phyloP scores from a whole-genome alignment of 1,140 invertebrate species.

The Littorina saxatilis region DNA sequence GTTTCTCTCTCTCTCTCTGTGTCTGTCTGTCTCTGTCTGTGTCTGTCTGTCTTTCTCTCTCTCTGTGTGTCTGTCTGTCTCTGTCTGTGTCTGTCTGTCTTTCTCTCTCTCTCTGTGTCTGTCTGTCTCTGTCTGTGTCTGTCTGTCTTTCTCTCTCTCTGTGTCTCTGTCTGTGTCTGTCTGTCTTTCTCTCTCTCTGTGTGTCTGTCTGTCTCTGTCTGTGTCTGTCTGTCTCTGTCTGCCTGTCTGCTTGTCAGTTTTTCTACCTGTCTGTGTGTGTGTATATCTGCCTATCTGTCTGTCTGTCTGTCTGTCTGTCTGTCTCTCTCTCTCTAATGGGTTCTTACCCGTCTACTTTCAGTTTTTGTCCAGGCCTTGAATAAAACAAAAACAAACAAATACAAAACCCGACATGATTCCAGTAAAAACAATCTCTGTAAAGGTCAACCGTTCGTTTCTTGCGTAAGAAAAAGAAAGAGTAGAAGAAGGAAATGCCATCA shows the following conservation, averaged over 20 bases:
- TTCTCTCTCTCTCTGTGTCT: not conserved
- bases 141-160: conserved; percentile 9
- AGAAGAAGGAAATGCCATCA: too few relatives aligned
- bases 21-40: conserved; percentile 1
- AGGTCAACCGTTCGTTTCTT: too few relatives aligned
- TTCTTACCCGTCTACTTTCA: too few relatives aligned
- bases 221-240: not conserved
- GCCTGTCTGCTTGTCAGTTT: not conserved
- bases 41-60: not conserved
- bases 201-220: conserved; percentile 4
- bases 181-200: not conserved
- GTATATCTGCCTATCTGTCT: not conserved
- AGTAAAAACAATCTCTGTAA: too few relatives aligned
- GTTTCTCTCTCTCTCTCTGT: conserved; percentile 8
- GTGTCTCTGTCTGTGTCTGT: not conserved
- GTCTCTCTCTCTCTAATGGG: not conserved
- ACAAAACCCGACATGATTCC: too few relatives aligned
- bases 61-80: not conserved
- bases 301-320: not conserved
- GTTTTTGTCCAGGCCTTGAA: too few relatives aligned
- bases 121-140: not conserved
- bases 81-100: not conserved
- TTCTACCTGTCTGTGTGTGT: not conserved
- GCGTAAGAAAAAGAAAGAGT: too few relatives aligned
- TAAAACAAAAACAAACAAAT: too few relatives aligned